Evolutionary conservation across 64 coral and sea anemone species (phyloP).

Genomic region (Astreopora myriophthalma): DNA sequence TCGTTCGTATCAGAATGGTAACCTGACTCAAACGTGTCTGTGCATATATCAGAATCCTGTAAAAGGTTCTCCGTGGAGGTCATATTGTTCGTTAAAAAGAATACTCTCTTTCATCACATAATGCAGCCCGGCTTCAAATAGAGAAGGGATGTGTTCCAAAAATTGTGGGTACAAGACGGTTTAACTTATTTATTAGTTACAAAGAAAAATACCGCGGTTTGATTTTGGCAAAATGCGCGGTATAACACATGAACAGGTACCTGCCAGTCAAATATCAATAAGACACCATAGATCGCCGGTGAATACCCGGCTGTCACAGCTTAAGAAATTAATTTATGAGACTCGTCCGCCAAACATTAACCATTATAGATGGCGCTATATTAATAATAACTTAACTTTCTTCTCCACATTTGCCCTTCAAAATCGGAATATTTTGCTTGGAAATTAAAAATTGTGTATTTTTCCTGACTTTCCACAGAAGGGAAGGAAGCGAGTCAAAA

Average conservation of each 20-base stretch:
- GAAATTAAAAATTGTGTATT: too few relatives aligned
- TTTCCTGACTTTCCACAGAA: too few relatives aligned
- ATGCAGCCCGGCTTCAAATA: neutral
- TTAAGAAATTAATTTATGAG: neutral
- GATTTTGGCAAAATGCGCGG: neutral
- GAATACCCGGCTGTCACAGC: too few relatives aligned
- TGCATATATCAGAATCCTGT: neutral
- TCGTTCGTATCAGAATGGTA: neutral
- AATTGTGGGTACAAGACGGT: neutral
- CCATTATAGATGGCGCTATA: too few relatives aligned
- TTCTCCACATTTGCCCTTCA: too few relatives aligned
- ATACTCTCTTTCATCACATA: neutral
- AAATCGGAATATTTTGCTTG: too few relatives aligned
- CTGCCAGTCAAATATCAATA: constrained; percentile 3
- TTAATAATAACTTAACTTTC: too few relatives aligned
- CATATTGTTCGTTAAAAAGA: neutral
- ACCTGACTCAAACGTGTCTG: neutral
- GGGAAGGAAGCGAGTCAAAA: too few relatives aligned
- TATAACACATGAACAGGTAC: neutral
- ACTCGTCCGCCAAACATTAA: neutral
- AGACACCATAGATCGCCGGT: too few relatives aligned
- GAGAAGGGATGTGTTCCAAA: neutral
- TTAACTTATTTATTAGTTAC: constrained; percentile 28
- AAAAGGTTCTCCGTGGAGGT: constrained; percentile 30
- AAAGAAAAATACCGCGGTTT: neutral